Percentiles rank a stretch among this genome's conserved stretches.
phyloP scores from a whole-genome alignment of 2,797 vertebrate species.

The Aulostomus chinensis region DNA sequence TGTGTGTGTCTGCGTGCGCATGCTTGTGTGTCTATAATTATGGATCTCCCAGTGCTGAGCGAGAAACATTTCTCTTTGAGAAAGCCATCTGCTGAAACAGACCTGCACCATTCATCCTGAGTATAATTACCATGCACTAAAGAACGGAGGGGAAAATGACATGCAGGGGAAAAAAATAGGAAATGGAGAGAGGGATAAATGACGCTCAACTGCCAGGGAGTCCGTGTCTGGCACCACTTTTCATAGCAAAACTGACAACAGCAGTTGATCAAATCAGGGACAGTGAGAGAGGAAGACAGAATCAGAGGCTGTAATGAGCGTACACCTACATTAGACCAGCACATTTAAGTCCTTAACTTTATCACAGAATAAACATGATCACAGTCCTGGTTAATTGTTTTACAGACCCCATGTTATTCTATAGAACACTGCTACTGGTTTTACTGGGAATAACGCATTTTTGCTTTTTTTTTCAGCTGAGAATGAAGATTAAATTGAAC shows the following conservation, averaged over 20 bases:
- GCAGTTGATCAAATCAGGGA: conserved; percentile 46
- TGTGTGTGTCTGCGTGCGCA: conserved; percentile 26
- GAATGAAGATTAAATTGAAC: no score
- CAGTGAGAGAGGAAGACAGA: conserved; percentile 11
- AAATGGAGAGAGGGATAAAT: conserved; percentile 47
- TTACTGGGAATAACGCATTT: no score
- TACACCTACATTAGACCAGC: no score
- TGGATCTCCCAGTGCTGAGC: conserved; percentile 70
- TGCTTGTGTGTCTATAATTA: conserved; percentile 74
- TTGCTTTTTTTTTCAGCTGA: not conserved
- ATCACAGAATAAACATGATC: no score
- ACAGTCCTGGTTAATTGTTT: no score
- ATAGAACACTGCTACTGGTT: no score
- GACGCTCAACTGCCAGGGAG: conserved; percentile 47
- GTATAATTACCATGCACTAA: conserved; percentile 71
- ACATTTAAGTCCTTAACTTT: no score
- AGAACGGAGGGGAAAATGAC: conserved; percentile 63
- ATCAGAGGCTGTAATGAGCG: conserved; percentile 20
- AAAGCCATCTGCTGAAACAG: conserved; percentile 77
- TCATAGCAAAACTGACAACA: conserved; percentile 52
- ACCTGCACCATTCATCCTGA: conserved; percentile 75
- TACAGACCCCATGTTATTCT: no score
- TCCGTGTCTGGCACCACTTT: conserved; percentile 54
- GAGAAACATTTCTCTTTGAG: conserved; percentile 75
- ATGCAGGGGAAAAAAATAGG: conserved; percentile 44